Conservation (phyloP, 2,797 vertebrate genomes). For the Chromobotia macracanthus region DNA sequence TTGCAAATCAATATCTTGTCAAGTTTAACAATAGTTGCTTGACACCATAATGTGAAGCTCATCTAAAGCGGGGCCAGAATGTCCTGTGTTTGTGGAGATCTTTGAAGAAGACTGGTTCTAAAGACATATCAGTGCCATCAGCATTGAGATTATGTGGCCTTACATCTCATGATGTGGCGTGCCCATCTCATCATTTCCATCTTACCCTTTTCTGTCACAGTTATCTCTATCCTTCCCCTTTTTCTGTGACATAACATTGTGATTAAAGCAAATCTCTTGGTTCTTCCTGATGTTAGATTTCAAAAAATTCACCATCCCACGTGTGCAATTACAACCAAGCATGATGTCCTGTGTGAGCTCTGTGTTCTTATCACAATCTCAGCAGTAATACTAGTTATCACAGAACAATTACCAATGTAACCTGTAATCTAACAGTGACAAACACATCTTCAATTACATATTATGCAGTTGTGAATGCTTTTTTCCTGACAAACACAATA, state of each 20-base stretch:
- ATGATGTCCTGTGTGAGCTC: conserved; percentile 1
- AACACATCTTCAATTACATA: not conserved
- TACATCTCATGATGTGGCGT: conserved; percentile 18
- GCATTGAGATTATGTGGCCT: conserved; percentile 27
- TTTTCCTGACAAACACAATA: conserved; percentile 58
- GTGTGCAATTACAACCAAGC: conserved; percentile 33
- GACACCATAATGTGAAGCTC: conserved; percentile 12
- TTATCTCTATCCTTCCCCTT: not conserved
- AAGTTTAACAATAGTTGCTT: conserved; percentile 11
- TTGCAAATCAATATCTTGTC: conserved; percentile 34
- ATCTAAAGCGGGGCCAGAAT: no score
- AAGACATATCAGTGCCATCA: conserved; percentile 32
- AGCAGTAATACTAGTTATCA: conserved; percentile 33
- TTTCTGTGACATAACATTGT: conserved; percentile 42
- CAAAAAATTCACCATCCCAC: conserved; percentile 38
- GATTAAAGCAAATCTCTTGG: conserved; percentile 37
- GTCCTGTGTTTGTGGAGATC: conserved; percentile 15
- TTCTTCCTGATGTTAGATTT: conserved; percentile 12
- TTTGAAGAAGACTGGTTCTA: conserved; percentile 36
- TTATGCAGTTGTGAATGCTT: conserved; percentile 63
- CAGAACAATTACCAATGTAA: conserved; percentile 34
- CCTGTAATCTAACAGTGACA: conserved; percentile 17
- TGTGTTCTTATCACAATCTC: conserved; percentile 27
- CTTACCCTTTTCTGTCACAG: conserved; percentile 26
- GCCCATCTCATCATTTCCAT: conserved; percentile 30